phyloP scores from a whole-genome alignment of 2,113 vertebrate species.

The Ctenodactylus gundi region DNA sequence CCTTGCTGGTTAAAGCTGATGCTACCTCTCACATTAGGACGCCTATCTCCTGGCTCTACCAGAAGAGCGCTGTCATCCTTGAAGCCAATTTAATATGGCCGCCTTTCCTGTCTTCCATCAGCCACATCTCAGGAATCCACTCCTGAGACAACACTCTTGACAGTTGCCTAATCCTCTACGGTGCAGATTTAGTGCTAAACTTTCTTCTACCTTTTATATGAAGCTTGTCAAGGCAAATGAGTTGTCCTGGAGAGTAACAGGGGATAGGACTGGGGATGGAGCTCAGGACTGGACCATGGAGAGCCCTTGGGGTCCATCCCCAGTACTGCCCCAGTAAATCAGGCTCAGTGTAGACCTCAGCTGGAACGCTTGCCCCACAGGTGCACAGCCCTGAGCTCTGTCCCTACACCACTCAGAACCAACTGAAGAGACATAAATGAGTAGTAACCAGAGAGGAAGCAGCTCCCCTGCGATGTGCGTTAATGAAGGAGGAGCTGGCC shows the following conservation, averaged over 20 bases:
- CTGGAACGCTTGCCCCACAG: not conserved
- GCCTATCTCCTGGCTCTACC: not conserved
- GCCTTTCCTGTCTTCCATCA: not conserved
- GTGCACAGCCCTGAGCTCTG: not conserved
- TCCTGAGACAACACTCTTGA: too few species aligned
- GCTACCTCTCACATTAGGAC: rapidly evolving
- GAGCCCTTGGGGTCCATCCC: not conserved
- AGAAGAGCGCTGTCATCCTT: too few species aligned
- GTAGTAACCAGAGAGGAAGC: not conserved
- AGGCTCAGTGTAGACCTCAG: not conserved
- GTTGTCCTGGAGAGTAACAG: not conserved
- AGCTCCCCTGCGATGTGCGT: too few species aligned
- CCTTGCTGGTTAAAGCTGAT: too few species aligned
- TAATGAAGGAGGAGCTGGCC: not conserved
- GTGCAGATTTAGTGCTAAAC: not conserved
- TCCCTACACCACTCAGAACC: not conserved
- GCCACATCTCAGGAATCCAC: not conserved
- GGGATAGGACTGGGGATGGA: too few species aligned
- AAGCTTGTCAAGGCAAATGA: not conserved
- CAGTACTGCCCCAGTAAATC: not conserved
- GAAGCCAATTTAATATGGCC: not conserved
- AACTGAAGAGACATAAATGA: not conserved
- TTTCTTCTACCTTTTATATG: not conserved
- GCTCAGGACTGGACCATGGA: too few species aligned
- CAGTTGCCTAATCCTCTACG: rapidly evolving